Conservation (phyloP, 2,797 vertebrate species). For the Eulemur mongoz region DNA sequence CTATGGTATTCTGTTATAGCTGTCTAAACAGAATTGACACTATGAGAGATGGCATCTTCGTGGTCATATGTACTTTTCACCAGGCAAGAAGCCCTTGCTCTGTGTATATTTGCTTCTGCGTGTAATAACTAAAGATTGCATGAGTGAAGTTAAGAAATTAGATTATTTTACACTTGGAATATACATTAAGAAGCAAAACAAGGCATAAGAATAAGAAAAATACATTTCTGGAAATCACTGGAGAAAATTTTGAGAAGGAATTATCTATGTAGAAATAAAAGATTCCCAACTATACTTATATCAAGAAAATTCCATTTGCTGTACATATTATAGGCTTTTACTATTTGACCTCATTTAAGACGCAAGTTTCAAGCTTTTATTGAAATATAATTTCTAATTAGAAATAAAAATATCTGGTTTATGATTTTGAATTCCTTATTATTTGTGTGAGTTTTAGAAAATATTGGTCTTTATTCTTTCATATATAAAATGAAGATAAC, state of each 20-base stretch:
- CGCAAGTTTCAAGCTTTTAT: not conserved
- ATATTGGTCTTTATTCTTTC: not conserved
- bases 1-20: not conserved
- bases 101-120: not conserved
- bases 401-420: not conserved
- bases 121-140: not conserved
- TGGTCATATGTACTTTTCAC: not conserved
- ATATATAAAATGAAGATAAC: not conserved
- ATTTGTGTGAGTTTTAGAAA: not conserved
- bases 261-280: not conserved
- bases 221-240: not conserved
- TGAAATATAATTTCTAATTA: not conserved
- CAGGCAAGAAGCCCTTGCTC: rapidly evolving
- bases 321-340: not conserved
- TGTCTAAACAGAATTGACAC: not conserved
- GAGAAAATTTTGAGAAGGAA: not conserved
- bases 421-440: not conserved
- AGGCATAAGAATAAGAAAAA: not conserved
- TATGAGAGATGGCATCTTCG: not conserved
- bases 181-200: not conserved
- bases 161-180: not conserved
- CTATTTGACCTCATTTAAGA: not conserved
- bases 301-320: not conserved
- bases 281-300: not conserved
- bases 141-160: not conserved